Evolutionary conservation across 2,888 invertebrate species (phyloP), one percentile per base, ranked within the genome.

Genomic region (Drosophila prostipennis): DNA sequence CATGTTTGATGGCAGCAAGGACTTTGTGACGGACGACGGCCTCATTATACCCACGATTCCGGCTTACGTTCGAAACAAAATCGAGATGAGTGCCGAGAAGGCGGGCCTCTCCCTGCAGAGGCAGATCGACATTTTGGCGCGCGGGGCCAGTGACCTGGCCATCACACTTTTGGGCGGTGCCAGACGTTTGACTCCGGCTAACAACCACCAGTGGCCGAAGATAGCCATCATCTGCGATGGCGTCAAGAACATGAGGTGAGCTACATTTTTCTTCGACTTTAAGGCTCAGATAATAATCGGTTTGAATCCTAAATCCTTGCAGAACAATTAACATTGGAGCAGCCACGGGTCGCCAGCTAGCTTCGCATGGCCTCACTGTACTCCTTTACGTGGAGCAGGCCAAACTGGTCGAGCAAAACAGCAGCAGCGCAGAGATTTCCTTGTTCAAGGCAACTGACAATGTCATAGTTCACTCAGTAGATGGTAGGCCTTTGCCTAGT

Each of bases 191-290:
- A 96, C 96, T 90, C 96, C 97, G 48, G 95, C 96, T 85, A 98
- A 98, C 92, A 95, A 95, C 72, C 98, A 98, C 92, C 98, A 98
- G 92, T 94, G 95, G 93, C 98, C 98, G 58, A 94, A 94, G 49
- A 96, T 96, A 52, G 96, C 95, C 59, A 94, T 96, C 71, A 93
- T 97, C 67, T 95, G 95, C 84, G 95, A 94, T 71, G 80, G 79
- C 14, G 65, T 80, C 3, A 78, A 77, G 26, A 75, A 63, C 6
- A 76, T 77, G 71, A 77, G 83, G 83, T 87, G 23, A 10, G 57
- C 4, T 46, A 0, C 2, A 7, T 55, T 16, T 6, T 0, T 16
- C 19, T 1, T 16, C 1, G 6, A 2, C 6, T 8, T 16, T 7
- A 14, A 13, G 23, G 7, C 3, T 14, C 6, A 6, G 3, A 2